Base-by-base conservation (phyloP, 1,140 invertebrate genomes). In the Brachionus paranguensis region DNA sequence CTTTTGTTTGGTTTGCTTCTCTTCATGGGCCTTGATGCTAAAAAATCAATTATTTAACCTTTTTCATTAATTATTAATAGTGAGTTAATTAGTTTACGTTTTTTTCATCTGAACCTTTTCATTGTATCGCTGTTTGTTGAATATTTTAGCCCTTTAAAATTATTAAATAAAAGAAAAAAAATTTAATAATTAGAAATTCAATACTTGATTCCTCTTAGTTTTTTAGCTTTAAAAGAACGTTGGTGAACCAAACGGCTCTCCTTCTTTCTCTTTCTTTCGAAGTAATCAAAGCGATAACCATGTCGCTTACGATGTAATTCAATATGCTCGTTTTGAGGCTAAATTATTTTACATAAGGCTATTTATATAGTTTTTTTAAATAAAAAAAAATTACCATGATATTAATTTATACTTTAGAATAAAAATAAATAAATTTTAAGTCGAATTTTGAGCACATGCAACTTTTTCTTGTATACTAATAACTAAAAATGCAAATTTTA, bases 41-140 rank as follows among this genome's bases (percentile, higher is more conserved):
- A 27, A 68, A 33, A 65, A 12, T 37, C 10, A 43, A 84, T 11
- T 20, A 24, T 43, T 24, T 10, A 43, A 17, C 8, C 6, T 43
- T 43, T 74, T 78, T 55, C 12, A 11, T 64, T 11, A 29, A 76
- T 76, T 76, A 47, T 11, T 55, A 85, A 17, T 20, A 43, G 10
- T 37, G 1, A 8, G 10, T 29, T 33, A 47, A 47, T 74, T 14
- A 20, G 6, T 20, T 74, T 74, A 88, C 87, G 96, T 98, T 91
- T 97, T 98, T 90, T 98, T 98, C 93, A 99, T 98, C 89, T 98
- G 96, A 85, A 99, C 95, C 91, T 99, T 99, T 89, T 99, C 98
- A 91, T 95, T 94, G 86, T 96, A 93, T 1, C 98, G 92, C 88
- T 99, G 92, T 88, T 97, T 98, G 89, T 99, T 97, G 89, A 95